Conservation (phyloP, 2,888 invertebrate genomes). For the Patella pellucida region DNA sequence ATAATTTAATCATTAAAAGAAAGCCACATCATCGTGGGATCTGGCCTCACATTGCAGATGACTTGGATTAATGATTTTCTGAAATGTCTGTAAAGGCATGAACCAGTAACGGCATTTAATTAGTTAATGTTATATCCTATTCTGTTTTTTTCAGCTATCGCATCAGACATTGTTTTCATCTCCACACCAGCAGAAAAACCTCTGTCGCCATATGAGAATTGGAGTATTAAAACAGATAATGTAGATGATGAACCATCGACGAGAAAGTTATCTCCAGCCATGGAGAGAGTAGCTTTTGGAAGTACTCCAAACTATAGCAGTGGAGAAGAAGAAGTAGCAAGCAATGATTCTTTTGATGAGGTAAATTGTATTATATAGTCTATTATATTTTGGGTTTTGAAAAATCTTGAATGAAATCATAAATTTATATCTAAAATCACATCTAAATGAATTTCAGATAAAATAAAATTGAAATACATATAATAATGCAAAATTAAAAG, state of each 20-base stretch:
- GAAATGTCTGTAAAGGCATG: too few relatives aligned
- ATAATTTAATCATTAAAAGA: too few relatives aligned
- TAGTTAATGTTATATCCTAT: too few relatives aligned
- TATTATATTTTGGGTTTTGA: too few relatives aligned
- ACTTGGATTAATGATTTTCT: too few relatives aligned
- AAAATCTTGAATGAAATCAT: too few relatives aligned
- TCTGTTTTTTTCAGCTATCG: constrained; percentile 22
- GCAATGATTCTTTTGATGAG: constrained; percentile 24
- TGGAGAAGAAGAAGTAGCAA: constrained; percentile 19
- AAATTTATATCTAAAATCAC: not conserved
- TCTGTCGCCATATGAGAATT: not conserved
- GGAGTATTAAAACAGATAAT: too few relatives aligned
- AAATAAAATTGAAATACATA: too few relatives aligned
- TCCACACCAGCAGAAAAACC: not conserved
- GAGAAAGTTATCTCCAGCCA: constrained; percentile 1
- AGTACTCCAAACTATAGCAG: constrained; percentile 9
- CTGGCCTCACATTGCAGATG: too few relatives aligned
- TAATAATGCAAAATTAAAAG: too few relatives aligned
- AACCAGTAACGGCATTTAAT: too few relatives aligned
- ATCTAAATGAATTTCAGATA: not conserved
- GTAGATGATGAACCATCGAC: not conserved
- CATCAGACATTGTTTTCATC: constrained; percentile 27
- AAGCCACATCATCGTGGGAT: too few relatives aligned
- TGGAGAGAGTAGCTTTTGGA: not conserved
- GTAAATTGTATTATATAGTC: not conserved